phyloP scores from a whole-genome alignment of 2,888 invertebrate species.

The Erpobdella octoculata region DNA sequence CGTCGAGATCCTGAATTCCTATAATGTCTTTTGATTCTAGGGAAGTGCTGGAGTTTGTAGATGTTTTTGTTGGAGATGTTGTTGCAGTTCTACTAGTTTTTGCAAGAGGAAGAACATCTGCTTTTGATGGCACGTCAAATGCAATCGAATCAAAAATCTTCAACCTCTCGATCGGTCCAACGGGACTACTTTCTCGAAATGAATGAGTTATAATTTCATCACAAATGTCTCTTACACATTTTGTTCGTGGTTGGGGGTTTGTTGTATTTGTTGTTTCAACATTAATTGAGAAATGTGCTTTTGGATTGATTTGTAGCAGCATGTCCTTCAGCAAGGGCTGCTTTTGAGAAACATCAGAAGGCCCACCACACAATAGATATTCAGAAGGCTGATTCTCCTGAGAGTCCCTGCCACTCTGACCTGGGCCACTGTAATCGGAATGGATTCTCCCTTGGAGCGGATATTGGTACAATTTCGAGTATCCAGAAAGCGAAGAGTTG shows the following conservation, averaged over 20 bases:
- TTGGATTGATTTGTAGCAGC: conserved; percentile 11
- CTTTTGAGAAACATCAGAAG: neutral
- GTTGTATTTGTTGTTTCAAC: neutral
- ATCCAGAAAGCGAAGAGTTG: neutral
- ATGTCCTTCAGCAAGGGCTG: conserved; percentile 24
- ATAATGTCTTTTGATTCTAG: neutral
- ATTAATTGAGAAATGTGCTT: neutral
- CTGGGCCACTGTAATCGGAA: no score
- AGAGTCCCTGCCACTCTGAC: no score
- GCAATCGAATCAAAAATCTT: conserved; percentile 10
- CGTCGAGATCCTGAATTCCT: no score
- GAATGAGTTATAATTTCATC: conserved; percentile 32
- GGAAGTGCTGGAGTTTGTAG: neutral
- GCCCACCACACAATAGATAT: neutral
- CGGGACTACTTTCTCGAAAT: conserved; percentile 16
- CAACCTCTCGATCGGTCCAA: neutral
- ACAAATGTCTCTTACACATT: conserved; percentile 30
- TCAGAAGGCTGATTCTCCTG: neutral
- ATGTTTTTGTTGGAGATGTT: neutral
- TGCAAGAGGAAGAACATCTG: neutral
- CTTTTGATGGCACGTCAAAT: neutral
- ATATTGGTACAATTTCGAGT: neutral
- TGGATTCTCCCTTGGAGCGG: neutral
- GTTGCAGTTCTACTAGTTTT: neutral
- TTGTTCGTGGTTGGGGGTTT: neutral